These are phyloP conservation scores for Anser brachyrhynchus DNA, from an alignment of 2,113 vertebrate species.

Conservation along the genomic window DNA sequence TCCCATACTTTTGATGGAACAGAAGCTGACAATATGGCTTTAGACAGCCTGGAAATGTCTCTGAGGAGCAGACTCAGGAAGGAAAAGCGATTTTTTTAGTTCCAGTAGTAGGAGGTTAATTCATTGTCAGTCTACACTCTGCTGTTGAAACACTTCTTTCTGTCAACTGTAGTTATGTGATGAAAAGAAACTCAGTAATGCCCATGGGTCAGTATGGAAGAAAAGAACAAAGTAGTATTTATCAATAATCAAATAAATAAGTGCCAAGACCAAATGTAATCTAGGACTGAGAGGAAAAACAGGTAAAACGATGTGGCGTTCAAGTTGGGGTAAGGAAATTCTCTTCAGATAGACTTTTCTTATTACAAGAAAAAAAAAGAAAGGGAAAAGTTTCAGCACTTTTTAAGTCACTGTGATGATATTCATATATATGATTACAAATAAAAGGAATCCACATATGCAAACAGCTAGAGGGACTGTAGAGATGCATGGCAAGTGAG, in stretches of 20 bases:
- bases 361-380: not conserved
- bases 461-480: not conserved
- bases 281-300: not conserved
- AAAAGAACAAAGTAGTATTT: not conserved
- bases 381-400: not conserved
- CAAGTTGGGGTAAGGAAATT: not conserved
- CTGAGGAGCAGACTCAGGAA: not conserved
- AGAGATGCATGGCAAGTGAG: not conserved
- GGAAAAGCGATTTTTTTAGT: slow-evolving; percentile 6
- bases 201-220: not conserved
- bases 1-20: not conserved
- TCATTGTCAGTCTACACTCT: not conserved
- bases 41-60: not conserved
- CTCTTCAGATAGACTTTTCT: not conserved
- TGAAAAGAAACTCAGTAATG: not conserved
- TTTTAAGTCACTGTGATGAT: not conserved
- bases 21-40: not conserved
- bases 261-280: not conserved
- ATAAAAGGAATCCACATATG: not conserved
- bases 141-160: not conserved
- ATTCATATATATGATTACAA: not conserved
- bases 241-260: not conserved
- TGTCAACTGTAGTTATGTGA: not conserved
- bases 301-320: not conserved
- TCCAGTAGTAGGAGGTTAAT: slow-evolving; percentile 39